phyloP scores from a whole-genome alignment of 2,113 vertebrate genomes.

The Apeltes quadracus region DNA sequence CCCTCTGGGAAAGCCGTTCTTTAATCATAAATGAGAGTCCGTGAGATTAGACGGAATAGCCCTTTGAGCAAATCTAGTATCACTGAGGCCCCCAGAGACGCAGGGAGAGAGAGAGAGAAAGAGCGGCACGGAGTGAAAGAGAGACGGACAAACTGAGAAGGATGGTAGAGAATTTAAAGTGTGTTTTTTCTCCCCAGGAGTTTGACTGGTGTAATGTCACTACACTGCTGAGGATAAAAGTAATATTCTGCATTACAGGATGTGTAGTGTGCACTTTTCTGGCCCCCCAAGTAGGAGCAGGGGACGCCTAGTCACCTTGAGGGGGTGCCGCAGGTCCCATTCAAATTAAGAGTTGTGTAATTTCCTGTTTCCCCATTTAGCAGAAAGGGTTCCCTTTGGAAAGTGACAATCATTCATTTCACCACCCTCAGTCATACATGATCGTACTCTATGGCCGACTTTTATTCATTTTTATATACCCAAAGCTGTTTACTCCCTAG shows the following conservation, averaged over 20 bases:
- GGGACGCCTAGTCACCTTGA: conserved; percentile 50
- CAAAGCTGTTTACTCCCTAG: conserved; percentile 1
- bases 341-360: conserved; percentile 59
- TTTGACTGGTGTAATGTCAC: conserved; percentile 33
- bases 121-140: conserved; percentile 31
- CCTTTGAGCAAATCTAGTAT: conserved; percentile 71
- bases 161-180: conserved; percentile 47
- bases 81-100: conserved; percentile 51
- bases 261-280: conserved; percentile 26
- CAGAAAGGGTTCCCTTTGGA: conserved; percentile 32
- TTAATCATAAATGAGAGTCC: conserved; percentile 70
- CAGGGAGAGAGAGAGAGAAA: conserved; percentile 23
- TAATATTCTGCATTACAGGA: conserved; percentile 44
- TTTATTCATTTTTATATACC: conserved; percentile 26
- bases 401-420: conserved; percentile 61
- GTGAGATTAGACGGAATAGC: conserved; percentile 68
- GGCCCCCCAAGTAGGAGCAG: conserved; percentile 28
- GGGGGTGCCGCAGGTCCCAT: conserved; percentile 34
- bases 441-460: conserved; percentile 14
- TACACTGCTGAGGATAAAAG: conserved; percentile 30
- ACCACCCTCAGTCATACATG: conserved; percentile 36
- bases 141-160: conserved; percentile 39
- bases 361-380: conserved; percentile 57
- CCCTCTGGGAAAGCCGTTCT: conserved; percentile 55
- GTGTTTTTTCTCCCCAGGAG: conserved; percentile 3